A percentile compares a stretch with the other conserved stretches of the same genome.
These are phyloP conservation scores for Microplitis deprimator DNA, from an alignment of 2,888 invertebrate species.

Conservation along the genomic window DNA sequence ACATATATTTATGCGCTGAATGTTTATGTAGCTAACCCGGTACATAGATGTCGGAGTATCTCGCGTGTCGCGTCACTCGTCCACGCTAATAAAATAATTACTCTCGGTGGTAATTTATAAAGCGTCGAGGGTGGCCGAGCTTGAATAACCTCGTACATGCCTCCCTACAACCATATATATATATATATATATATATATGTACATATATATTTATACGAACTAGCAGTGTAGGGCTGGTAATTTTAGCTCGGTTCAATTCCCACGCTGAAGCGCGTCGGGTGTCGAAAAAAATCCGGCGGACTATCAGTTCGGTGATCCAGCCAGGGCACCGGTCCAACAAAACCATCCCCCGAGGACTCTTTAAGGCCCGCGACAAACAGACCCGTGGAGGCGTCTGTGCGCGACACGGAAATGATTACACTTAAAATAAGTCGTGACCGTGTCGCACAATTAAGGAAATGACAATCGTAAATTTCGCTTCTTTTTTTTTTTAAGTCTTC, in stretches of 20 bases:
- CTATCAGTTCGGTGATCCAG: conserved; percentile 39
- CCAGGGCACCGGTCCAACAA: conserved; percentile 42
- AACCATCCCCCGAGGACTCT: conserved; percentile 37
- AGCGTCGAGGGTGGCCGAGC: conserved; percentile 37
- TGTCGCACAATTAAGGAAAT: conserved; percentile 65
- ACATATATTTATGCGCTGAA: not conserved
- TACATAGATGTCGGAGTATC: conserved; percentile 27
- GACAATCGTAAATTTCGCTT: conserved; percentile 61
- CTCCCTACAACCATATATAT: not conserved
- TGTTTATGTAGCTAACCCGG: not conserved
- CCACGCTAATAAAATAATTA: conserved; percentile 58
- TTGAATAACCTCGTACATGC: conserved; percentile 28
- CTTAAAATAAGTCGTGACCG: conserved; percentile 60
- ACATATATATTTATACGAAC: not conserved
- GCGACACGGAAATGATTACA: conserved; percentile 41
- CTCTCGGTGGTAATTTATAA: conserved; percentile 51
- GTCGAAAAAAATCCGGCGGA: conserved; percentile 40
- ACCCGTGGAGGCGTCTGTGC: conserved; percentile 20
- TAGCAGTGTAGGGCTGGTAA: conserved; percentile 36
- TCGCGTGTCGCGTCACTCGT: conserved; percentile 51
- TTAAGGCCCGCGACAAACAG: not conserved
- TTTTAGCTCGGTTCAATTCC: conserved; percentile 42
- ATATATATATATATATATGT: not conserved
- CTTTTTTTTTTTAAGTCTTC: conserved; percentile 52
- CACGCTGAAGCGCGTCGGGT: conserved; percentile 36